Conservation (phyloP, 2,797 vertebrate species). For the Fundulus diaphanus region DNA sequence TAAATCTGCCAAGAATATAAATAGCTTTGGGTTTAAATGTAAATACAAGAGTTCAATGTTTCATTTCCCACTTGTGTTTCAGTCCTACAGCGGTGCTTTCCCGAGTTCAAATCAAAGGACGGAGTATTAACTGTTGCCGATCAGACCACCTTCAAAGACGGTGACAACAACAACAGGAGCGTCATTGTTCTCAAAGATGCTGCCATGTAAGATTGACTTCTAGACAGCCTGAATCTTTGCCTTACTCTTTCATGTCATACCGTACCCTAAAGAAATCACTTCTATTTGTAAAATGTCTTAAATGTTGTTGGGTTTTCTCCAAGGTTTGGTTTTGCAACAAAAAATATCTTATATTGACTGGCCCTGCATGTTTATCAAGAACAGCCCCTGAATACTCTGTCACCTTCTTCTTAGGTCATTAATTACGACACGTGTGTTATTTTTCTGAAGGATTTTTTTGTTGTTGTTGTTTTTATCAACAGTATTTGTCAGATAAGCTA, state of each 20-base stretch:
- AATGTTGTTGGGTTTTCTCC: neutral
- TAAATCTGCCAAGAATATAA: neutral
- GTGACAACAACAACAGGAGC: slow-evolving; percentile 83
- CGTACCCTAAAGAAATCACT: neutral
- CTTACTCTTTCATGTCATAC: slow-evolving; percentile 4
- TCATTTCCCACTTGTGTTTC: slow-evolving; percentile 44
- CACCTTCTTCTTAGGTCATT: neutral
- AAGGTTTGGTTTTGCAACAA: neutral
- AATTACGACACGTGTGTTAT: slow-evolving; percentile 1
- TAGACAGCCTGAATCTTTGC: neutral
- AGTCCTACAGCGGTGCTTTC: slow-evolving; percentile 97
- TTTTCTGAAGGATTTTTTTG: slow-evolving; percentile 10
- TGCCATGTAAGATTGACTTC: slow-evolving; percentile 85
- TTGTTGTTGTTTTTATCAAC: slow-evolving; percentile 5
- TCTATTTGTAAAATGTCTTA: neutral
- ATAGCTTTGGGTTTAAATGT: neutral
- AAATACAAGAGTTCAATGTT: neutral
- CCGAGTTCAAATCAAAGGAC: slow-evolving; percentile 90
- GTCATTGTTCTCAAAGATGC: slow-evolving; percentile 88
- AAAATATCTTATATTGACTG: neutral
- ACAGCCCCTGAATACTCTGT: neutral
- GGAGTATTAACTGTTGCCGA: slow-evolving; percentile 89
- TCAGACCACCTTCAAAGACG: slow-evolving; percentile 88
- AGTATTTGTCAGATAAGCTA: too few species aligned
- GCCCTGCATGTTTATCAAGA: neutral